A percentile compares a stretch with the other conserved stretches of the same genome.
Conservation (phyloP, 2,888 invertebrate species). For the Dryobota labecula region DNA sequence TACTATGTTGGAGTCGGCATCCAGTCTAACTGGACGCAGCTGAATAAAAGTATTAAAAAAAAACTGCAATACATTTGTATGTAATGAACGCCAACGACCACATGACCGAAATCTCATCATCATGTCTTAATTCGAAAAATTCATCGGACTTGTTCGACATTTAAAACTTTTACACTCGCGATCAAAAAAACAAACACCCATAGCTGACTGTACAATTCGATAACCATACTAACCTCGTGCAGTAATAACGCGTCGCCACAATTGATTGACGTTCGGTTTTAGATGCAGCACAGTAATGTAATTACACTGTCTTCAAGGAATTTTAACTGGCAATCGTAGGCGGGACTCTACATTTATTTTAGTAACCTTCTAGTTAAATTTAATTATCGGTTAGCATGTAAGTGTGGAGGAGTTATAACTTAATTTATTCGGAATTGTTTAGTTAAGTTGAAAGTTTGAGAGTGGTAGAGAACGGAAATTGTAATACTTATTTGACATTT, state of each 20-base stretch:
- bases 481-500: too few relatives aligned
- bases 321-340: slow-evolving; percentile 80
- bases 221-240: slow-evolving; percentile 26
- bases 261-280: slow-evolving; percentile 81
- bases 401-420: slow-evolving; percentile 54
- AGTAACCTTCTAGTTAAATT: slow-evolving; percentile 62
- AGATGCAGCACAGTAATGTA: slow-evolving; percentile 70
- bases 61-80: too few relatives aligned
- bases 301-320: slow-evolving; percentile 82
- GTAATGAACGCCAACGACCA: too few relatives aligned
- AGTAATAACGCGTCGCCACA: slow-evolving; percentile 63
- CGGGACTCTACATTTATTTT: slow-evolving; percentile 62
- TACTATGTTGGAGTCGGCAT: too few relatives aligned
- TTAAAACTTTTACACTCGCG: slow-evolving; percentile 1
- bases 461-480: background rate
- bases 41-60: too few relatives aligned
- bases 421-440: slow-evolving; percentile 44
- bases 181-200: slow-evolving; percentile 4
- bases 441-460: background rate
- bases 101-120: too few relatives aligned
- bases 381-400: slow-evolving; percentile 60
- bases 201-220: slow-evolving; percentile 43
- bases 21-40: too few relatives aligned
- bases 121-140: background rate
- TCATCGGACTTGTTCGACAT: background rate